Percentiles rank a stretch among this genome's conserved stretches.
These are phyloP conservation scores for Lucilia sericata DNA, from an alignment of 1,140 invertebrate species.

Conservation along the genomic window DNA sequence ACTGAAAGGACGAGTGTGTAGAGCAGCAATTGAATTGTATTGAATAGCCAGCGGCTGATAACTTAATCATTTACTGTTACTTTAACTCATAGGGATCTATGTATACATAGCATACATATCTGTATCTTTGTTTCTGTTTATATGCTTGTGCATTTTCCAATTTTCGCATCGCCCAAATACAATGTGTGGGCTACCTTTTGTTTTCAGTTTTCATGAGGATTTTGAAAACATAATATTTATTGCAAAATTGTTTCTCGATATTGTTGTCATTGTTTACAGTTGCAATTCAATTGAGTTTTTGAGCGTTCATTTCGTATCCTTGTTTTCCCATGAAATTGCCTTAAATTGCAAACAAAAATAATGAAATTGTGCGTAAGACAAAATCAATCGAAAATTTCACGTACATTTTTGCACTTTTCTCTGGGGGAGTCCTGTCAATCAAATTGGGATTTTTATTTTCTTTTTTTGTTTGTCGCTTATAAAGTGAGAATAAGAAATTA, in stretches of 20 bases:
- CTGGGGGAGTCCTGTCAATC: conserved; percentile 36
- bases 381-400: neutral
- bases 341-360: conserved; percentile 16
- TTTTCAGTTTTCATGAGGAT: too few relatives aligned
- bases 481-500: conserved; percentile 39
- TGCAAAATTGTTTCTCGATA: too few relatives aligned
- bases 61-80: conserved; percentile 32
- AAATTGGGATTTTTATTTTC: neutral
- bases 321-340: conserved; percentile 32
- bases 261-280: too few relatives aligned
- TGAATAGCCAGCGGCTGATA: conserved; percentile 32
- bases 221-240: too few relatives aligned
- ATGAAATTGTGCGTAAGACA: neutral
- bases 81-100: neutral
- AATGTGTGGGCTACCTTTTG: conserved; percentile 14
- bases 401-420: neutral
- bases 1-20: neutral
- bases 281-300: neutral
- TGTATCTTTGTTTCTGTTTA: neutral
- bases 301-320: neutral
- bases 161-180: too few relatives aligned
- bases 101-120: neutral
- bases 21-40: neutral
- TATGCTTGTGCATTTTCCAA: too few relatives aligned
- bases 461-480: neutral